These are phyloP conservation scores for Platyrinchus mystaceus DNA, from an alignment of 2,797 vertebrate species.

Conservation along the genomic window DNA sequence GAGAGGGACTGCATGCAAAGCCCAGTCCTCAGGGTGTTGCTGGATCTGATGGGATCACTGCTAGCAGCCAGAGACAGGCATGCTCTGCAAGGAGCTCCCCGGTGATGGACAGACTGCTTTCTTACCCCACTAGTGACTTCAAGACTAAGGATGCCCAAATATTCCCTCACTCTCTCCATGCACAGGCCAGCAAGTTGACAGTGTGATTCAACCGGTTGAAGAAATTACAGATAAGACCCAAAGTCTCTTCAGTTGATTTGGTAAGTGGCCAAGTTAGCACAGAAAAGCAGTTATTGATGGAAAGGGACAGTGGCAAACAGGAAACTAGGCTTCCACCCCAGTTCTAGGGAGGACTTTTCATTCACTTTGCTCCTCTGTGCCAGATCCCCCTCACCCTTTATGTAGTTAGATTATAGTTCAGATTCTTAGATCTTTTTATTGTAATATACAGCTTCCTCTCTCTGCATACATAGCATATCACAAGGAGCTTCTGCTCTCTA, in stretches of 20 bases:
- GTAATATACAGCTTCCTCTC: background rate
- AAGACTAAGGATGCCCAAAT: background rate
- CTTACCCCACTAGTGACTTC: background rate
- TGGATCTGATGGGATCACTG: background rate
- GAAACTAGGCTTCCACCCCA: background rate
- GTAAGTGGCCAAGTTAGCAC: background rate
- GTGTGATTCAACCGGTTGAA: background rate
- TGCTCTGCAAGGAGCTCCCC: background rate
- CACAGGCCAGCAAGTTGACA: background rate
- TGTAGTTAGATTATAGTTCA: background rate
- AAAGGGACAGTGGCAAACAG: background rate
- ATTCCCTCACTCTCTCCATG: background rate
- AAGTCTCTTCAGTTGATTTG: background rate
- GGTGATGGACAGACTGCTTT: background rate
- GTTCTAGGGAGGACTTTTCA: background rate
- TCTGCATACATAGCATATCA: background rate
- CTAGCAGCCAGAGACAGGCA: background rate
- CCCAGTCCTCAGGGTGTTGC: background rate
- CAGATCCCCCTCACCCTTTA: background rate
- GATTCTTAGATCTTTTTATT: background rate
- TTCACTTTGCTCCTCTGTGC: background rate
- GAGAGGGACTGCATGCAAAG: background rate
- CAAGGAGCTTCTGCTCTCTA: background rate
- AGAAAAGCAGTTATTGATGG: background rate
- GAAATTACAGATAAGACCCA: background rate